phyloP scores from a whole-genome alignment of 2,797 vertebrate species.

The Pipistrellus pygmaeus region DNA sequence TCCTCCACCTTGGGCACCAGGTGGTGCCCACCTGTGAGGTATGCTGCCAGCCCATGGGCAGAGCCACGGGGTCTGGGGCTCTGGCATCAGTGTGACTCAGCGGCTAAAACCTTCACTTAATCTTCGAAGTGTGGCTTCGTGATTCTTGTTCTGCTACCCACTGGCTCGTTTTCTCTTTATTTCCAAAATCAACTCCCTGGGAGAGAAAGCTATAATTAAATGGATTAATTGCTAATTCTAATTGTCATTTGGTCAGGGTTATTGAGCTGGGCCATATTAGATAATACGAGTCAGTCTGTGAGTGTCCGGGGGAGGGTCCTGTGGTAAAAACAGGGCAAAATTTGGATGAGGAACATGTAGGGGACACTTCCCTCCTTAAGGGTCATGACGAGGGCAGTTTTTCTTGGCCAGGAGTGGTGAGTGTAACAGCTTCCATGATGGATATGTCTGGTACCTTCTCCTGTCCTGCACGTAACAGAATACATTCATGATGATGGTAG shows the following conservation, averaged over 20 bases:
- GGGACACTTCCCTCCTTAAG: background rate
- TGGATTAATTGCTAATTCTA: background rate
- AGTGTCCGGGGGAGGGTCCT: background rate
- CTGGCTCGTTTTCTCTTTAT: background rate
- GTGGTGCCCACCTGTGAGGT: slow-evolving; percentile 51
- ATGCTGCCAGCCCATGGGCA: background rate
- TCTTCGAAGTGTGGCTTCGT: background rate
- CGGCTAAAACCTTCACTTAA: background rate
- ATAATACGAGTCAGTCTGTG: background rate
- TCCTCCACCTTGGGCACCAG: slow-evolving; percentile 47
- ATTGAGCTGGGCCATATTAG: background rate
- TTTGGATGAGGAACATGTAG: background rate
- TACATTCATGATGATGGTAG: background rate
- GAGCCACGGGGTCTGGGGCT: background rate
- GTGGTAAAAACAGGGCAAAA: background rate
- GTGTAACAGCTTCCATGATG: background rate
- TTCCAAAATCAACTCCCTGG: slow-evolving; percentile 24
- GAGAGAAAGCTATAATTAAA: background rate
- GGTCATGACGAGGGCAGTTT: background rate
- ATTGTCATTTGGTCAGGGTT: background rate
- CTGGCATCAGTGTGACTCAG: background rate
- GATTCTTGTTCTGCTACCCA: background rate
- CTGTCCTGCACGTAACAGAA: background rate
- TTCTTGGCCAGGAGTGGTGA: background rate
- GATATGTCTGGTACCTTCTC: background rate